These are phyloP conservation scores for Diarsia rubi DNA, from an alignment of 2,888 invertebrate species.

Conservation along the genomic window DNA sequence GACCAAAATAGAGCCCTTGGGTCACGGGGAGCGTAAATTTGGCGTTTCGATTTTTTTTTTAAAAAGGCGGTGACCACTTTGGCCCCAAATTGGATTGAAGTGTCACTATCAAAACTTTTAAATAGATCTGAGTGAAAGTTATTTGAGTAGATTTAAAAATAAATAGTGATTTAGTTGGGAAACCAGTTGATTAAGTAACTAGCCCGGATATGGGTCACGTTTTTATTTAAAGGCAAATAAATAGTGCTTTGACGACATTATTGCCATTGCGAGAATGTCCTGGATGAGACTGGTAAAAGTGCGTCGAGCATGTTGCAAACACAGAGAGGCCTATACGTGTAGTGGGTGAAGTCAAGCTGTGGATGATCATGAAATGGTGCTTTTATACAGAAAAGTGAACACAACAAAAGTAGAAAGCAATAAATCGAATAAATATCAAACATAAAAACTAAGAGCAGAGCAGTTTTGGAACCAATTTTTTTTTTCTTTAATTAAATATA, in stretches of 20 bases:
- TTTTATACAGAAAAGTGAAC: neutral
- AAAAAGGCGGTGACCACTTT: neutral
- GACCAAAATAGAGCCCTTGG: neutral
- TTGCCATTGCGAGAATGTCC: too few relatives aligned
- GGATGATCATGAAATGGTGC: neutral
- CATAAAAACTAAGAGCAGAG: constrained; percentile 6
- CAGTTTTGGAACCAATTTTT: neutral
- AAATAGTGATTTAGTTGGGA: neutral
- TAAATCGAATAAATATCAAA: neutral
- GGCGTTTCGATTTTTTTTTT: neutral
- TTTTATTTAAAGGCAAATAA: neutral
- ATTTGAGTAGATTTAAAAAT: neutral
- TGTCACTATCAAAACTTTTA: neutral
- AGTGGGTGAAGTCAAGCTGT: too few relatives aligned
- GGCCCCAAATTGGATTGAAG: neutral
- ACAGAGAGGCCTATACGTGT: too few relatives aligned
- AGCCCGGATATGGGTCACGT: neutral
- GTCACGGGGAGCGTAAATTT: neutral
- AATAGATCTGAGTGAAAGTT: neutral
- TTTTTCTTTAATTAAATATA: too few relatives aligned
- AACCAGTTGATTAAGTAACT: neutral
- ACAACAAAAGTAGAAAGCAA: neutral
- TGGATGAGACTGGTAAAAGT: too few relatives aligned
- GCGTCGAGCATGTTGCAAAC: too few relatives aligned
- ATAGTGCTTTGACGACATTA: neutral